A percentile compares a stretch with the other conserved stretches of the same genome.
These are phyloP conservation scores for Amaurobius ferox DNA, from an alignment of 2,888 invertebrate species.

Conservation along the genomic window DNA sequence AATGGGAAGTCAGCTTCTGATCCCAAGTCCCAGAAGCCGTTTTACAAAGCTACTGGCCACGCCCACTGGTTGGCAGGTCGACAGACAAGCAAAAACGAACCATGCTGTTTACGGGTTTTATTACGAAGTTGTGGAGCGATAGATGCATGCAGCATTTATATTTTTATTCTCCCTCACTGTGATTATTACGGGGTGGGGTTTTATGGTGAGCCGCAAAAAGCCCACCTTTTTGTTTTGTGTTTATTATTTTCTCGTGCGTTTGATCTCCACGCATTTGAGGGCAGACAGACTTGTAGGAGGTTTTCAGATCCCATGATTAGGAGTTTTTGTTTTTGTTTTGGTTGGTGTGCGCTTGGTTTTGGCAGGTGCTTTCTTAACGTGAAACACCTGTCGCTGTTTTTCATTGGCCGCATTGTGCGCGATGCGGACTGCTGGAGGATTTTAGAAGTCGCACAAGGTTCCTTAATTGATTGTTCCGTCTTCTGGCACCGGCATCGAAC, in stretches of 20 bases:
- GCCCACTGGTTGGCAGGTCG: constrained; percentile 26
- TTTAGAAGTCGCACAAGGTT: neutral
- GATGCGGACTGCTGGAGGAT: neutral
- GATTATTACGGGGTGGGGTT: constrained; percentile 34
- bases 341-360: neutral
- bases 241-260: neutral
- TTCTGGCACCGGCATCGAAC: neutral
- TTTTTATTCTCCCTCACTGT: neutral
- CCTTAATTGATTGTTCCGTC: constrained; percentile 20
- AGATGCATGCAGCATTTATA: neutral
- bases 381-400: constrained; percentile 64
- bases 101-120: neutral
- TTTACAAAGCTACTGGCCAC: constrained; percentile 66
- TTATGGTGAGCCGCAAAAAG: constrained; percentile 60
- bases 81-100: constrained; percentile 30
- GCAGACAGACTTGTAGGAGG: constrained; percentile 49
- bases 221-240: constrained; percentile 21
- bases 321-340: neutral
- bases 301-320: constrained; percentile 6
- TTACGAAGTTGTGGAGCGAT: neutral
- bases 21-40: constrained; percentile 61
- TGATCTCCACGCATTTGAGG: constrained; percentile 1
- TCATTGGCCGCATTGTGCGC: constrained; percentile 27
- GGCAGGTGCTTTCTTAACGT: constrained; percentile 53
- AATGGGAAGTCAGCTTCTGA: constrained; percentile 61